Evolutionary conservation across 2,888 invertebrate species (phyloP).

Genomic region (Arctia plantaginis): DNA sequence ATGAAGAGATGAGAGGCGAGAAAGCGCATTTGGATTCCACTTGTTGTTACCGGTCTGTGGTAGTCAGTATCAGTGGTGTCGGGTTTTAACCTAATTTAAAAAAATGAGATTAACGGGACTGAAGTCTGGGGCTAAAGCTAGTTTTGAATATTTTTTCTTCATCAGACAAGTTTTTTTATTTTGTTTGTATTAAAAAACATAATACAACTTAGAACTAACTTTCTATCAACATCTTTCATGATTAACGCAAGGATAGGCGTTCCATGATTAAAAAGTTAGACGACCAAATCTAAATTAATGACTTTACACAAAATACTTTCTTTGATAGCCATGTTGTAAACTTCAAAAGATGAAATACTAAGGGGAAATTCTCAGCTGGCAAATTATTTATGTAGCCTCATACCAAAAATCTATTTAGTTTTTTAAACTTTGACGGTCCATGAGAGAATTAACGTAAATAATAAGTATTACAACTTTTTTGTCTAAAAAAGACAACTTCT

Average conservation of each 20-base stretch:
- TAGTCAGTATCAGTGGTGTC: background rate
- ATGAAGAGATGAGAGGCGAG: background rate
- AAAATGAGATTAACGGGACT: background rate
- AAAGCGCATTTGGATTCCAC: background rate
- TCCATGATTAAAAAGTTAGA: constrained; percentile 13
- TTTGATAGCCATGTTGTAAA: constrained; percentile 10
- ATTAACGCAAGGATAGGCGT: background rate
- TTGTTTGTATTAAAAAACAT: background rate
- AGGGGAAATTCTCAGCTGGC: background rate
- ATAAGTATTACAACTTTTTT: too few species aligned
- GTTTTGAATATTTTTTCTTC: background rate
- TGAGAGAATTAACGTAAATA: too few species aligned
- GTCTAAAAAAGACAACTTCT: too few species aligned
- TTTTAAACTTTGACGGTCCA: too few species aligned
- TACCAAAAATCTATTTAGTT: background rate
- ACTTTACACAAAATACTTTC: constrained; percentile 12
- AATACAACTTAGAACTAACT: background rate
- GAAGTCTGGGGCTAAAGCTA: too few species aligned
- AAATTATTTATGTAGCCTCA: background rate
- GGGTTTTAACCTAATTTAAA: background rate
- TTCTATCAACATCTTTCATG: background rate
- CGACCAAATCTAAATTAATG: constrained; percentile 14
- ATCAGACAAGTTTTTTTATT: background rate
- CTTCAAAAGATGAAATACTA: constrained; percentile 14
- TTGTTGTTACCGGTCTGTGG: background rate